These are phyloP conservation scores for Oreochromis tanganicae DNA, from an alignment of 2,113 vertebrate species.

Conservation along the genomic window DNA sequence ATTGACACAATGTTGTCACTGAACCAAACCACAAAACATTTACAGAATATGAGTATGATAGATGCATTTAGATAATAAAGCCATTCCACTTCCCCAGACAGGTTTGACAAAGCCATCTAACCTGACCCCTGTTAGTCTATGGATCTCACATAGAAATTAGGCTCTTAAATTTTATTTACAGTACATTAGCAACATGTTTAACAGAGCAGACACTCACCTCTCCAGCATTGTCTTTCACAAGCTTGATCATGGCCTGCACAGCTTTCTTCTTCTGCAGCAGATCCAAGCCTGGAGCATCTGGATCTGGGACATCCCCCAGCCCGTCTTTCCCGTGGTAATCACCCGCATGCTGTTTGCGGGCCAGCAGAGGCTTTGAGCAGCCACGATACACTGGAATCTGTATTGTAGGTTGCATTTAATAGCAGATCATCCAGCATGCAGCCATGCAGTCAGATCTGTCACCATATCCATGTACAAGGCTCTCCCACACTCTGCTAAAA, in stretches of 20 bases:
- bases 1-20: background rate
- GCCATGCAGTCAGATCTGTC: background rate
- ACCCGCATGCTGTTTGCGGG: background rate
- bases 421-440: background rate
- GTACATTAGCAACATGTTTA: background rate
- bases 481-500: background rate
- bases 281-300: background rate
- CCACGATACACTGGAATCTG: background rate
- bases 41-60: background rate
- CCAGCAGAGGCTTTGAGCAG: background rate
- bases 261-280: conserved; percentile 56
- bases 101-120: no score
- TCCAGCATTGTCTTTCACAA: conserved; percentile 50
- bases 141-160: background rate
- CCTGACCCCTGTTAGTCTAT: no score
- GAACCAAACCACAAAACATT: background rate
- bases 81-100: background rate
- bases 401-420: background rate
- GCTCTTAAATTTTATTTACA: background rate
- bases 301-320: conserved; percentile 60
- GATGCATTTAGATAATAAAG: background rate
- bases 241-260: conserved; percentile 53
- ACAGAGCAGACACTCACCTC: conserved; percentile 46
- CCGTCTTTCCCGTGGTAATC: conserved; percentile 58
- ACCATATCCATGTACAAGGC: background rate